Evolutionary conservation across 2,888 invertebrate species (phyloP), one percentile per base, ranked within the genome.

Genomic region (Liodrosophila aerea): DNA sequence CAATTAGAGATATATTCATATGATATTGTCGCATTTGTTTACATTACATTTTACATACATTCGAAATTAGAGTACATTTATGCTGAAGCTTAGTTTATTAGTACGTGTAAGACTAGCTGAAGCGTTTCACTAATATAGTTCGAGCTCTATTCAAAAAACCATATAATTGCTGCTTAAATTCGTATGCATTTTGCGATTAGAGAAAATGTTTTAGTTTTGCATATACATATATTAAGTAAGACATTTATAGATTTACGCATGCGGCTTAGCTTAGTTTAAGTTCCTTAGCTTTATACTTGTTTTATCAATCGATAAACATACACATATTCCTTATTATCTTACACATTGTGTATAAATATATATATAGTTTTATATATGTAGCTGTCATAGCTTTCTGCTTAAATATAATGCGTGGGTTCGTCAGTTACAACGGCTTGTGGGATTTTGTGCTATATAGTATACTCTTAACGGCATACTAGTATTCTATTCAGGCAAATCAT

Each of bases 111-210:
- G 86, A 80, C 85, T 85, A 85, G 85, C 85, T 77, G 70, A 86
- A 80, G 78, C 86, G 70, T 64, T 59, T 57, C 61, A 22, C 27
- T 33, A 34, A 56, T n/a, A 59, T 15, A 16, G 22, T 22, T 22
- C 34, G 44, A 47, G 44, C 18, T 49, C 22, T 47, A 41, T 45
- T 63, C 29, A 49, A 56, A 85, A 86, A 86, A 86, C 81, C 81
- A 85, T 82, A 73, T 41, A 57, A 76, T 82, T 86, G 56, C 85
- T 59, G 73, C 73, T 76, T 82, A 82, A 82, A 82, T 82, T 82
- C 81, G 81, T 85, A 83, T 70, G 80, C 65, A 59, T 68, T 74
- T 27, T 8, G 9, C 33, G 47, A 30, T 41, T 47, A 52, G 47
- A 40, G 9, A 15, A 22, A 4, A 8, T 18, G 18, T n/a, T n/a